phyloP scores from a whole-genome alignment of 2,888 invertebrate species.

The Tinea semifulvella region DNA sequence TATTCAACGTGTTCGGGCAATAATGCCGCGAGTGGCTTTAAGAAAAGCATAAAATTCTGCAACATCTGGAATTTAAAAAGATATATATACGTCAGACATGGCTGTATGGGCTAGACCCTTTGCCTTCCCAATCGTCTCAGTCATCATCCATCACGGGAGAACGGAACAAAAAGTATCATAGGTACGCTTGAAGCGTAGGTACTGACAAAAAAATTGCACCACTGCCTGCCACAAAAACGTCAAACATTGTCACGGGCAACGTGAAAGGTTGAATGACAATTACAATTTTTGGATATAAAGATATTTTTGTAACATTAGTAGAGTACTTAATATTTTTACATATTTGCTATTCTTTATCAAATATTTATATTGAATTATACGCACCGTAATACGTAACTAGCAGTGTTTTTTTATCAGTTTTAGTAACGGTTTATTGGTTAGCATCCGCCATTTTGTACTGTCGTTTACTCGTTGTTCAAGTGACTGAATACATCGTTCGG shows the following conservation, averaged over 20 bases:
- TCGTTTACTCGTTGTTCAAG: slow-evolving; percentile 54
- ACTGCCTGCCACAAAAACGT: slow-evolving; percentile 10
- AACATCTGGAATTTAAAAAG: no score
- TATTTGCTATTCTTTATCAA: slow-evolving; percentile 1
- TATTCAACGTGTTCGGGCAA: no score
- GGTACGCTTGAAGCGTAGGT: no score
- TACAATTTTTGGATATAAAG: slow-evolving; percentile 31
- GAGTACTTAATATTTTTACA: slow-evolving; percentile 9
- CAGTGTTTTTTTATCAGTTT: slow-evolving; percentile 34
- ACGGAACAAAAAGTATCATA: no score
- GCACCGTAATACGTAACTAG: background rate
- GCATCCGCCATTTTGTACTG: slow-evolving; percentile 67
- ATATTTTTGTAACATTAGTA: background rate
- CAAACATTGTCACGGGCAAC: slow-evolving; percentile 35
- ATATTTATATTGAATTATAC: background rate
- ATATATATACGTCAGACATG: no score
- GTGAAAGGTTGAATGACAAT: slow-evolving; percentile 59
- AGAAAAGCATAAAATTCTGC: no score
- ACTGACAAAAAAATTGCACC: slow-evolving; percentile 4
- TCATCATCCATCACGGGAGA: no score
- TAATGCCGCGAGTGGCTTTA: no score
- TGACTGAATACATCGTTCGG: slow-evolving; percentile 50
- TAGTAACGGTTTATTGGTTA: slow-evolving; percentile 65
- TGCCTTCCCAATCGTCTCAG: no score
- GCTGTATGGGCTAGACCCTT: no score